Evolutionary conservation across 1,140 invertebrate genomes (phyloP), one percentile per base, ranked within the genome.

Genomic region (Drosophila sulfurigaster): DNA sequence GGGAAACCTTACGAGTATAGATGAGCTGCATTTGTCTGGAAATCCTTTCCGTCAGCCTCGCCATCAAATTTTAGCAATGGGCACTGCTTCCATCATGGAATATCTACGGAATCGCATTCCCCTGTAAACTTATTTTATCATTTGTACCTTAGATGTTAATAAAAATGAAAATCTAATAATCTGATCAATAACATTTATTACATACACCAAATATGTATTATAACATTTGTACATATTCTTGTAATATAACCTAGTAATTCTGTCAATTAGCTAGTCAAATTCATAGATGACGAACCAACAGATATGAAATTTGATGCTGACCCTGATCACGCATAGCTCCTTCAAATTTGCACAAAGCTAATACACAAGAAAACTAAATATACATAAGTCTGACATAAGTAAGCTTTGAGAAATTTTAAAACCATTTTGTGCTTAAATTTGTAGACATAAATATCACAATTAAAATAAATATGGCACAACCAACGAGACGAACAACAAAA

Each of bases 21-120:
- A 3, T 0, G 94, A 93, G 30, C 83, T 98, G 58, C 94, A 95
- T 74, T 91, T 98, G 49, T 95, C 94, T 92, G 97, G 97, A 15
- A 98, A 98, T 92, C 94, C 95, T 38, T 98, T 98, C 91, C 95
- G 97, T 62, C 96, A 96, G 91, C 97, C 97, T 1, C 93, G 97
- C 10, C 95, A 97, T 87, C 95, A 96, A 10, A 95, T 97, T 69
- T 92, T 98, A 6, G 94, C 94, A 15, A 96, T 97, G 93, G 97
- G 97, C 56, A 98, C 97, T 0, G 94, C 94, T 2, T 94, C 96
- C 45, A 93, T 98, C 28, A 92, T 98, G 69, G 94, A 95, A 1
- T 98, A 98, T 93, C 93, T 98, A 15, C 93, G 97, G 63, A 96
- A 96, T 92, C 94, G 96, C 59, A 97, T 98, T 90, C 95, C 96